These are phyloP conservation scores for Xyrauchen texanus DNA, from an alignment of 2,113 vertebrate genomes.

Conservation along the genomic window DNA sequence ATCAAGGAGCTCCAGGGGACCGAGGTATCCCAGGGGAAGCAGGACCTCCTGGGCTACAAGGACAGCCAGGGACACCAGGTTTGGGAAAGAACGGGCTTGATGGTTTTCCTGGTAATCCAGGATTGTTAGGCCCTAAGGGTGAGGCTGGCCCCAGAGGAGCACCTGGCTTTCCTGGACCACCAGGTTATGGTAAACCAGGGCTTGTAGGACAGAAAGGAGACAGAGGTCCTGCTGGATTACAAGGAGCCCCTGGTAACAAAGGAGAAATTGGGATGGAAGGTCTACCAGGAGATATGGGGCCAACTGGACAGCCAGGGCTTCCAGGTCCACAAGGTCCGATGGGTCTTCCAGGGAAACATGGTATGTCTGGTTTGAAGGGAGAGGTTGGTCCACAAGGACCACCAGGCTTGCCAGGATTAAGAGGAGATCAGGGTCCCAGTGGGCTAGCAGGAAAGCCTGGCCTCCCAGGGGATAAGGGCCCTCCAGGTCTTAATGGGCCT, in stretches of 20 bases:
- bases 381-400: slow-evolving; percentile 86
- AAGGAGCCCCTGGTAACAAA: slow-evolving; percentile 85
- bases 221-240: slow-evolving; percentile 82
- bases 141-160: slow-evolving; percentile 82
- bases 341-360: slow-evolving; percentile 92
- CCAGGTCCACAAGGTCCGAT: slow-evolving; percentile 88
- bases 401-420: slow-evolving; percentile 85
- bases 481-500: slow-evolving; percentile 82
- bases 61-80: slow-evolving; percentile 82
- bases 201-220: slow-evolving; percentile 88
- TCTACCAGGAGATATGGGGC: slow-evolving; percentile 79
- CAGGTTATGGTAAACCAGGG: slow-evolving; percentile 92
- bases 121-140: slow-evolving; percentile 84
- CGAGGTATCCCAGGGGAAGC: slow-evolving; percentile 79
- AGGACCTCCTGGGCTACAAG: slow-evolving; percentile 81
- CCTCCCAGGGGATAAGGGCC: slow-evolving; percentile 86
- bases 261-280: slow-evolving; percentile 86
- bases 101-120: slow-evolving; percentile 84
- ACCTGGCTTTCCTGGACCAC: slow-evolving; percentile 84
- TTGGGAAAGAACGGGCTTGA: slow-evolving; percentile 83
- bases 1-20: slow-evolving; percentile 80
- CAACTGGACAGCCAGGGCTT: slow-evolving; percentile 80
- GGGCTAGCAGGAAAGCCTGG: slow-evolving; percentile 87
- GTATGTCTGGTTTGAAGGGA: slow-evolving; percentile 85
- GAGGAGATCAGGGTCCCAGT: slow-evolving; percentile 86